Evolutionary conservation across 64 coral and sea anemone species (phyloP).

Genomic region (Anthopleura sola): DNA sequence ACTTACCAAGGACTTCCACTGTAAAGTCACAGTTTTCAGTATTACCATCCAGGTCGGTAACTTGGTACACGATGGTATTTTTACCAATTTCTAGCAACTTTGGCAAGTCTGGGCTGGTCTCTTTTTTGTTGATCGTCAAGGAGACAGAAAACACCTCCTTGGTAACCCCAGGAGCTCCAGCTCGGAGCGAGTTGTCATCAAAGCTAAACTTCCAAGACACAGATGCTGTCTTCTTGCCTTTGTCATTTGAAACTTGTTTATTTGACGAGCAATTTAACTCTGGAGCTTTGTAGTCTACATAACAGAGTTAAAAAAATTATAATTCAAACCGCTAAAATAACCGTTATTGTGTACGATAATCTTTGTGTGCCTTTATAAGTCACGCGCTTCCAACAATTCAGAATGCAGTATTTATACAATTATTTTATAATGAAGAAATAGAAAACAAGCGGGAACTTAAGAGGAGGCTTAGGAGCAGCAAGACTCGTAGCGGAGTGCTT

Average conservation of each 20-base stretch:
- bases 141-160: constrained; percentile 16
- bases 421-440: too few relatives aligned
- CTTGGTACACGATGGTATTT: constrained; percentile 16
- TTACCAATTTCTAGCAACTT: constrained; percentile 23
- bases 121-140: constrained; percentile 16
- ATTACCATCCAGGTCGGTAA: constrained; percentile 35
- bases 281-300: constrained; percentile 26
- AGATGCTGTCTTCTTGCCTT: constrained; percentile 24
- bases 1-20: constrained; percentile 37
- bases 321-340: too few relatives aligned
- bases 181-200: constrained; percentile 38
- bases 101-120: constrained; percentile 11
- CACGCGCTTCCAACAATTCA: too few relatives aligned
- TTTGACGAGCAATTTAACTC: neutral
- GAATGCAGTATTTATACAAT: too few relatives aligned
- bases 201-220: constrained; percentile 15
- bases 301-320: neutral
- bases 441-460: too few relatives aligned
- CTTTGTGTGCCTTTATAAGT: too few relatives aligned
- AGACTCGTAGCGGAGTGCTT: too few relatives aligned
- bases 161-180: constrained; percentile 17
- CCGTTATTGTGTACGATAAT: too few relatives aligned
- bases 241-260: neutral
- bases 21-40: neutral
- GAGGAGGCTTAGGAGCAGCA: too few relatives aligned